Percentiles rank a stretch among this genome's conserved stretches.
Conservation (phyloP, 2,113 vertebrate genomes). For the Orcinus orca region DNA sequence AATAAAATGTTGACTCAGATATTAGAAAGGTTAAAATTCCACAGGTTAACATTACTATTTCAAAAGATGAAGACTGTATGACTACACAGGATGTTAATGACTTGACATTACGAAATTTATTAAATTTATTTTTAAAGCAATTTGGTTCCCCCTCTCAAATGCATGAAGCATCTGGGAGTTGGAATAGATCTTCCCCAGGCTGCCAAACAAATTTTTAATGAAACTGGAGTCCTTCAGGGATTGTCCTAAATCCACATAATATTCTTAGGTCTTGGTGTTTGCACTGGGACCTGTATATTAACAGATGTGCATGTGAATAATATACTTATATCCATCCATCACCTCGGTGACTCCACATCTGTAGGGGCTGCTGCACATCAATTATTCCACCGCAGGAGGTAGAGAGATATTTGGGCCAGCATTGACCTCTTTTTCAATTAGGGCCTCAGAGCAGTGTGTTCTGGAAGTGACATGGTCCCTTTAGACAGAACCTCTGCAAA, state of each 20-base stretch:
- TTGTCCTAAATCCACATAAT: conserved; percentile 71
- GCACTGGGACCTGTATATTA: conserved; percentile 64
- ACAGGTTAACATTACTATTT: conserved; percentile 50
- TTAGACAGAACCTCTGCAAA: conserved; percentile 54
- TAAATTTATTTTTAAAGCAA: conserved; percentile 68
- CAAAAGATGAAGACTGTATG: conserved; percentile 39
- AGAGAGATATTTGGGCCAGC: conserved; percentile 50
- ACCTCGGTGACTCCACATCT: conserved; percentile 63
- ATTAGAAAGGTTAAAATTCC: conserved; percentile 40
- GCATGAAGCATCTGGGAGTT: conserved; percentile 61
- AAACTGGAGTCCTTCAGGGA: conserved; percentile 70
- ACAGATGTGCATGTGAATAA: conserved; percentile 69
- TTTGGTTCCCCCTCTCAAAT: conserved; percentile 71
- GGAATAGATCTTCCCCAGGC: conserved; percentile 60
- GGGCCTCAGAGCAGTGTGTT: conserved; percentile 44
- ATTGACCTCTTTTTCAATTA: conserved; percentile 66
- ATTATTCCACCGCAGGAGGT: conserved; percentile 56
- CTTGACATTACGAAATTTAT: conserved; percentile 69
- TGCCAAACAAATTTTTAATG: conserved; percentile 72
- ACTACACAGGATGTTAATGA: conserved; percentile 70
- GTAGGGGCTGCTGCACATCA: conserved; percentile 26
- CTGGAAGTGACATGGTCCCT: conserved; percentile 61
- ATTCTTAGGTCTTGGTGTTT: conserved; percentile 70
- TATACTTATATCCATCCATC: conserved; percentile 51
- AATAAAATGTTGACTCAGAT: conserved; percentile 48